phyloP scores from a whole-genome alignment of 2,888 invertebrate genomes.

The Leucania comma region DNA sequence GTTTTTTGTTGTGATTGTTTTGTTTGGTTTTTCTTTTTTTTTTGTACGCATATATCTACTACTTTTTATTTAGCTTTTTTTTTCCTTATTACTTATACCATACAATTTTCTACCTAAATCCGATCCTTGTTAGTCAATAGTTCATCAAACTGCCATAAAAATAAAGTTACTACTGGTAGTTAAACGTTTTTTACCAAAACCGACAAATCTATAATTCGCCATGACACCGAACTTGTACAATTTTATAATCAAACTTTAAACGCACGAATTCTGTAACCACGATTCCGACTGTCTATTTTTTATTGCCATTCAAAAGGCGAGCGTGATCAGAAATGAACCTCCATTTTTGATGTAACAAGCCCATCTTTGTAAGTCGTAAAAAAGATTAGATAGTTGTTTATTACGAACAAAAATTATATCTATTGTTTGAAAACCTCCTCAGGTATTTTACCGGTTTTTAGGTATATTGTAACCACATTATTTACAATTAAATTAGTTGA shows the following conservation, averaged over 20 bases:
- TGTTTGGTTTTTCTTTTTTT: no score
- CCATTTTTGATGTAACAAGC: constrained; percentile 21
- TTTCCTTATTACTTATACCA: no score
- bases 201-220: constrained; percentile 36
- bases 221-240: constrained; percentile 26
- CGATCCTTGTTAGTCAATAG: neutral
- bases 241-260: constrained; percentile 3
- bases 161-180: neutral
- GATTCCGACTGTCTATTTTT: constrained; percentile 32
- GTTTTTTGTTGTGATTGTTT: no score
- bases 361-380: neutral
- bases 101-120: neutral
- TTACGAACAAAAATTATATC: no score
- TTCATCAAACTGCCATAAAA: constrained; percentile 27
- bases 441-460: no score
- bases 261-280: constrained; percentile 40
- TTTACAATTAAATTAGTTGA: no score
- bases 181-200: constrained; percentile 12
- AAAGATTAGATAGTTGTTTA: no score
- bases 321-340: constrained; percentile 24
- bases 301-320: constrained; percentile 8
- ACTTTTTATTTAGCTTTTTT: no score
- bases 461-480: no score
- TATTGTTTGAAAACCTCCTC: no score
- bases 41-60: no score